Evolutionary conservation across 2,797 vertebrate genomes (phyloP).

Genomic region (Sebastes minor): DNA sequence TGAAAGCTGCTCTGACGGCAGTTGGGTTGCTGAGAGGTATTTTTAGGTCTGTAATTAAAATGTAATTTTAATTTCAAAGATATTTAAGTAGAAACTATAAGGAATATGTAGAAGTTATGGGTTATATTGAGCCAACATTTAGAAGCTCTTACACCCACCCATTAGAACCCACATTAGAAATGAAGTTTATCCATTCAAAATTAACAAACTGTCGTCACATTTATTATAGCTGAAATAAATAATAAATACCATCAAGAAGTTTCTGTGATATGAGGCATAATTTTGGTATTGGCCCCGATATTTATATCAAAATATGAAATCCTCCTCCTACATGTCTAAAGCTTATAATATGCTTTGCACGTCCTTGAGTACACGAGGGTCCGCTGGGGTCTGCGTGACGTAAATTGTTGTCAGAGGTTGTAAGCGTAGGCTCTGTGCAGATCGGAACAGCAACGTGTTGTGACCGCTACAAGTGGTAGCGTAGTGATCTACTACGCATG

Average conservation of each 20-base stretch:
- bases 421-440: not conserved
- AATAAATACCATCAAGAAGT: not conserved
- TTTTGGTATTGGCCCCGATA: not conserved
- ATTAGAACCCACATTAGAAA: not conserved
- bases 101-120: not conserved
- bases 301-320: not conserved
- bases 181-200: not conserved
- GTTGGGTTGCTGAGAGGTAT: not conserved
- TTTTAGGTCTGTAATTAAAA: not conserved
- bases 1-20: not conserved
- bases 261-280: not conserved
- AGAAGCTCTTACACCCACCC: not conserved
- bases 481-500: too few species aligned
- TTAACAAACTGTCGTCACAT: not conserved
- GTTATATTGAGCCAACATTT: not conserved
- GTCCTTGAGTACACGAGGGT: not conserved
- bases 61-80: not conserved
- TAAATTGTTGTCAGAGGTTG: not conserved
- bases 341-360: too few species aligned
- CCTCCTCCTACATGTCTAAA: not conserved
- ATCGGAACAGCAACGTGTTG: too few species aligned
- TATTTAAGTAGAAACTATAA: not conserved
- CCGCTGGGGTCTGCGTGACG: not conserved
- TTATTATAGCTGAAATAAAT: not conserved
- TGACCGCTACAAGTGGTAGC: too few species aligned